phyloP scores from a whole-genome alignment of 2,888 invertebrate species.

The Brachynemurus nebulosus region DNA sequence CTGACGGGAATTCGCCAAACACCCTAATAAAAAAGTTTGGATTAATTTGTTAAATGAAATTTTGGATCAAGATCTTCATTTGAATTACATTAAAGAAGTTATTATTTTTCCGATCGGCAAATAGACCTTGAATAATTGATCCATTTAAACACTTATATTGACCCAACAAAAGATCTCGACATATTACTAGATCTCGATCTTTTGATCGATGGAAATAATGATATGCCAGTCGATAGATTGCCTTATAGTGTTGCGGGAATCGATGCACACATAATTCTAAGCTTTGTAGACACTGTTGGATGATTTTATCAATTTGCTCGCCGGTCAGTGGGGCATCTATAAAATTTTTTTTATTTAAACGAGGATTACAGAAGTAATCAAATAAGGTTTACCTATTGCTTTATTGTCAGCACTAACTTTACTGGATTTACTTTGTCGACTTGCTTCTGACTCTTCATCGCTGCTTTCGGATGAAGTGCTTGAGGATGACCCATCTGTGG shows the following conservation, averaged over 20 bases:
- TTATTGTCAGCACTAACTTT: background rate
- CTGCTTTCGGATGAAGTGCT: conserved; percentile 38
- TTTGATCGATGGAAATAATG: conserved; percentile 61
- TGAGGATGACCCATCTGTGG: conserved; percentile 33
- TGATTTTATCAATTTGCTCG: conserved; percentile 43
- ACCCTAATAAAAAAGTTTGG: too few species aligned
- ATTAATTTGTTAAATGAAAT: too few species aligned
- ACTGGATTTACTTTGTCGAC: conserved; percentile 10
- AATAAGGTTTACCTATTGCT: background rate
- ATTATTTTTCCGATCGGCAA: conserved; percentile 66
- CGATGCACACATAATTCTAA: conserved; percentile 72
- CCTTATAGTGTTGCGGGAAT: conserved; percentile 87
- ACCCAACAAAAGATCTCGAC: conserved; percentile 55
- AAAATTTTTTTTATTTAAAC: too few species aligned
- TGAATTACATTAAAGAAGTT: conserved; percentile 86
- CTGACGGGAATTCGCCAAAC: conserved; percentile 83
- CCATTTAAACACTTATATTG: conserved; percentile 51
- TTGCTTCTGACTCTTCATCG: conserved; percentile 11
- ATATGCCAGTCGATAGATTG: conserved; percentile 74
- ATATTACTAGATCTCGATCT: conserved; percentile 50
- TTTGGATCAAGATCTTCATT: conserved; percentile 20
- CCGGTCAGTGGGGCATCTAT: conserved; percentile 28
- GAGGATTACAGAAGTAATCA: too few species aligned
- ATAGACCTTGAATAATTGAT: conserved; percentile 64
- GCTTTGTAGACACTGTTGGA: conserved; percentile 56